phyloP scores from a whole-genome alignment of 2,113 vertebrate genomes.

The Polypterus senegalus region DNA sequence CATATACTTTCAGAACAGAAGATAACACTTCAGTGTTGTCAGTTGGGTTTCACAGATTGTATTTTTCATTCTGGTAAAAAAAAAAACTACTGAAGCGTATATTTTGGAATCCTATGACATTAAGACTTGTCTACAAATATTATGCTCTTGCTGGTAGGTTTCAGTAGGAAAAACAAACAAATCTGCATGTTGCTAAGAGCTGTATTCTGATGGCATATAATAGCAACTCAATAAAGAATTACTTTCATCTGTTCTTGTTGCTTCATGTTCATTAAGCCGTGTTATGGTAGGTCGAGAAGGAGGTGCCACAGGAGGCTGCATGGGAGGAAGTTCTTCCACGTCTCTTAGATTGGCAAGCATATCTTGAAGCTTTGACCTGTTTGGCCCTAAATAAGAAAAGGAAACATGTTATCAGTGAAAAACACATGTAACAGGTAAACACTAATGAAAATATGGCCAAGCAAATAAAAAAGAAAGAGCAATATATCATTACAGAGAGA shows the following conservation, averaged over 20 bases:
- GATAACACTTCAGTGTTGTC: too few relatives aligned
- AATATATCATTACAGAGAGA: too few relatives aligned
- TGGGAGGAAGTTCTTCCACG: slow-evolving; percentile 80
- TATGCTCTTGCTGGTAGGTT: not conserved
- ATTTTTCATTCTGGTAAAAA: too few relatives aligned
- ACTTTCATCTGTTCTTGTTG: slow-evolving; percentile 84
- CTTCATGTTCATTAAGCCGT: slow-evolving; percentile 77
- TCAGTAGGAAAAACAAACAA: not conserved
- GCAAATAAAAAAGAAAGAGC: too few relatives aligned
- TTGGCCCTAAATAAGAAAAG: slow-evolving; percentile 64
- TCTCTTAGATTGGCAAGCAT: slow-evolving; percentile 97
- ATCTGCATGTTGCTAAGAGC: not conserved
- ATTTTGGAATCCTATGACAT: too few relatives aligned
- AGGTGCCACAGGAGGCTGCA: slow-evolving; percentile 78
- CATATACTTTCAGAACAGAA: not conserved
- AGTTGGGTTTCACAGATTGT: too few relatives aligned
- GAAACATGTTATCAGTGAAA: slow-evolving; percentile 3
- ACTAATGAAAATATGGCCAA: too few relatives aligned
- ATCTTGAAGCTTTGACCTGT: slow-evolving; percentile 94
- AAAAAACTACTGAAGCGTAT: too few relatives aligned
- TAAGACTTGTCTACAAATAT: too few relatives aligned
- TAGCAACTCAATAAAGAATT: slow-evolving; percentile 1
- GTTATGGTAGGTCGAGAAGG: slow-evolving; percentile 70
- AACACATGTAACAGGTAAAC: too few relatives aligned
- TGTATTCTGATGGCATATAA: not conserved